phyloP scores from a whole-genome alignment of 2,888 invertebrate genomes.

The Oxyscelio sp. region DNA sequence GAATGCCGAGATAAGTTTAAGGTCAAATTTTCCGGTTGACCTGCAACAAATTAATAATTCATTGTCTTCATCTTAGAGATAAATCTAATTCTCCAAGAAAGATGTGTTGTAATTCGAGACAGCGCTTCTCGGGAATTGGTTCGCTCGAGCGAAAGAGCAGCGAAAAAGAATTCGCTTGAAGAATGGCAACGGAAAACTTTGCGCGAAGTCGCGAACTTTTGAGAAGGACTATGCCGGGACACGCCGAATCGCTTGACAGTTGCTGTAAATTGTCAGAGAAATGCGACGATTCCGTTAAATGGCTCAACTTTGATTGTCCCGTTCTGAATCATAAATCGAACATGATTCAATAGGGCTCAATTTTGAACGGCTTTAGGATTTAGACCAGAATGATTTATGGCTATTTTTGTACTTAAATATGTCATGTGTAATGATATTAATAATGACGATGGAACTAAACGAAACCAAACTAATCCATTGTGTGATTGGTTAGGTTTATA shows the following conservation, averaged over 20 bases:
- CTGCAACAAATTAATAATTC: slow-evolving; percentile 37
- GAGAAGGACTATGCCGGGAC: slow-evolving; percentile 46
- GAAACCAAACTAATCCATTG: too few relatives aligned
- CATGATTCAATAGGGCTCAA: slow-evolving; percentile 34
- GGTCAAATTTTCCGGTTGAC: slow-evolving; percentile 18
- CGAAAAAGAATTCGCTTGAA: slow-evolving; percentile 25
- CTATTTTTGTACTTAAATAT: too few relatives aligned
- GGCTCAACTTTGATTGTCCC: slow-evolving; percentile 61
- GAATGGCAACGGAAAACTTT: slow-evolving; percentile 50
- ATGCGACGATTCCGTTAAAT: slow-evolving; percentile 52
- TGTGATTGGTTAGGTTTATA: too few relatives aligned
- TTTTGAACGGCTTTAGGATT: slow-evolving; percentile 9
- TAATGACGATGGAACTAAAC: too few relatives aligned
- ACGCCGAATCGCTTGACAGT: slow-evolving; percentile 52
- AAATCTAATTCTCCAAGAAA: slow-evolving; percentile 29
- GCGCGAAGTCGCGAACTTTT: slow-evolving; percentile 45
- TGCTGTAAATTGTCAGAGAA: slow-evolving; percentile 51
- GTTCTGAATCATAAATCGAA: slow-evolving; percentile 55
- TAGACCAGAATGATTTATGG: not conserved
- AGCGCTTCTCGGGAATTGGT: slow-evolving; percentile 22
- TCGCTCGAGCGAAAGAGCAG: slow-evolving; percentile 31
- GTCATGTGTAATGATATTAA: not conserved
- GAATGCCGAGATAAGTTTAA: slow-evolving; percentile 2
- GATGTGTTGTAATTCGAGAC: slow-evolving; percentile 51
- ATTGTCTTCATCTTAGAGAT: slow-evolving; percentile 31